Evolutionary conservation across 2,888 invertebrate species (phyloP).

Genomic region (Apodemia hepburni): DNA sequence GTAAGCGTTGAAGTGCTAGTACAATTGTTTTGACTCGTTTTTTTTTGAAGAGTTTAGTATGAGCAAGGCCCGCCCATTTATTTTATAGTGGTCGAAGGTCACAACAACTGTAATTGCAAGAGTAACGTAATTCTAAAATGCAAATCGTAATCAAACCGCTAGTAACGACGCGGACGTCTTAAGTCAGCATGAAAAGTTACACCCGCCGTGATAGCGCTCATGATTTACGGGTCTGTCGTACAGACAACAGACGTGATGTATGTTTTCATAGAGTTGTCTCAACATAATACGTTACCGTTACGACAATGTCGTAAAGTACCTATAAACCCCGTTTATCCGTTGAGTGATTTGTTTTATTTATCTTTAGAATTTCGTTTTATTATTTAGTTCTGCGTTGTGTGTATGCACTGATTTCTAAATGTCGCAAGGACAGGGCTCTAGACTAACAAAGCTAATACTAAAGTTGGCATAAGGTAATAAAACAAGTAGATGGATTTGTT

Average conservation of each 20-base stretch:
- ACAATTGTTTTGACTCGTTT: too few relatives aligned
- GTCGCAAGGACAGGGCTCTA: too few relatives aligned
- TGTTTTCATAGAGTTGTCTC: constrained; percentile 22
- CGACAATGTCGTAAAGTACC: constrained; percentile 1
- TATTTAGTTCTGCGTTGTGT: background rate
- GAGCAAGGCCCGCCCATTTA: too few relatives aligned
- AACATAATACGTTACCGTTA: constrained; percentile 5
- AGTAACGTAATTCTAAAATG: background rate
- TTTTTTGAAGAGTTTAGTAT: too few relatives aligned
- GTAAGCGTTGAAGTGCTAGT: too few relatives aligned
- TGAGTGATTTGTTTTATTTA: constrained; percentile 2
- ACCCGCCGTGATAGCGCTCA: background rate
- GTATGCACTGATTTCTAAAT: too few relatives aligned
- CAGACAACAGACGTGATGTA: constrained; percentile 25
- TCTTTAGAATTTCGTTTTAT: background rate
- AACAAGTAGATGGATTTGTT: too few relatives aligned
- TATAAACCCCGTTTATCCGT: background rate
- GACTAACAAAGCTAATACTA: too few relatives aligned
- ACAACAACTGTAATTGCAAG: background rate
- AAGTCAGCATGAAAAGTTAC: background rate
- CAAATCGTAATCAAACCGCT: background rate
- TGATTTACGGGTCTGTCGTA: background rate
- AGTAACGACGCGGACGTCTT: background rate
- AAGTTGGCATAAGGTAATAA: too few relatives aligned
- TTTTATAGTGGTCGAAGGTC: too few relatives aligned